Base-by-base conservation (phyloP, 2,797 vertebrate species). In the Zalophus californianus region DNA sequence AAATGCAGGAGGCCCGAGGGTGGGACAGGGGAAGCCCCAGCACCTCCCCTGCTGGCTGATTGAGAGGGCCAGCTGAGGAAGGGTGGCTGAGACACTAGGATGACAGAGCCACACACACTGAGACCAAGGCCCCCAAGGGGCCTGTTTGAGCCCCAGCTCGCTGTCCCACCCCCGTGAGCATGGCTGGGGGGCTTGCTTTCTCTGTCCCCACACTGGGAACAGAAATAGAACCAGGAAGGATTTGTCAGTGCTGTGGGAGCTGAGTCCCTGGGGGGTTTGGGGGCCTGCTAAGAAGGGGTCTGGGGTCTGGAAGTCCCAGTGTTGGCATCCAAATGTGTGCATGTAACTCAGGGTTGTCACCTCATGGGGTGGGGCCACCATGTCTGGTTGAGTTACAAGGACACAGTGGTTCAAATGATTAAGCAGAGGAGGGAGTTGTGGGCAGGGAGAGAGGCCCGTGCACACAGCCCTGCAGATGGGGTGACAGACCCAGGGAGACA, bases 381-480 rank as follows among this genome's bases (percentile, higher is more conserved):
- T 1, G 68, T 14, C 0, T 38, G 83, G 90, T 70, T 20, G 52
- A 97, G 96, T 86, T 70, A 90, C 94, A 97, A 96, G 96, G 97
- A 92, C 91, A 86, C 38, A 92, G 25, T 93, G 97, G 97, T 94
- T 94, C 91, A 89, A 88, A 94, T 90, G 94, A 97, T 96, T 95
- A 96, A 93, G 92, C 82, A 86, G 90, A 97, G 92, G 82, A 82
- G 89, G 84, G 50, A 77, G 84, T 7, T 62, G 35, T 5, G 56
- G 72, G 38, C 41, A 73, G 78, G 60, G 72, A 29, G 41, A 27
- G 68, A 62, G 77, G 68, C n/a, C 41, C 16, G 3, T 10, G 23
- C 35, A 29, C 8, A 25, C 27, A 90, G 91, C 72, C 62, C 44
- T 85, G 84, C 90, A 0, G n/a, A 62, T 10, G 12, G 23, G 91